Percentiles rank a stretch among this genome's conserved stretches.
phyloP scores from a whole-genome alignment of 2,113 vertebrate genomes.

The Pygoscelis adeliae region DNA sequence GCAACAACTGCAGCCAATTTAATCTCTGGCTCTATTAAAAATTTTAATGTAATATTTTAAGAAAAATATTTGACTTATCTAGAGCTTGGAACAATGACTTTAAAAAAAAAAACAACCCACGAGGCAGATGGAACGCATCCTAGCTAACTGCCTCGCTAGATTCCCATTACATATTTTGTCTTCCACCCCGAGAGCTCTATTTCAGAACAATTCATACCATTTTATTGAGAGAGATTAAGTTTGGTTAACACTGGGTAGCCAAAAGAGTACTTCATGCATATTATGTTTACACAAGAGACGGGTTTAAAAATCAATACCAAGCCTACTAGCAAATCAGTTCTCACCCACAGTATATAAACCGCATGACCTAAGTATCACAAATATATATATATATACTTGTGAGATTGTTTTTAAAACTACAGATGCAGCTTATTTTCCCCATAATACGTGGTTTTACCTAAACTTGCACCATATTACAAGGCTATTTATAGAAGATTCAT shows the following conservation, averaged over 20 bases:
- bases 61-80: conserved; percentile 11
- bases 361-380: background rate
- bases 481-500: background rate
- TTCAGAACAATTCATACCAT: background rate
- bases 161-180: rapidly evolving
- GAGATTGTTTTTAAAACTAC: background rate
- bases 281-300: background rate
- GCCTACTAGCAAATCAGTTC: background rate
- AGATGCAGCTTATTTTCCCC: background rate
- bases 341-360: background rate
- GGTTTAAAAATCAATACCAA: background rate
- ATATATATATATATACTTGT: rapidly evolving
- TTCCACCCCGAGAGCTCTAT: background rate
- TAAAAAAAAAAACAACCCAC: background rate
- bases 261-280: background rate
- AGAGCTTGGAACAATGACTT: background rate
- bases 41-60: background rate
- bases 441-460: rapidly evolving
- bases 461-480: background rate
- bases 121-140: background rate
- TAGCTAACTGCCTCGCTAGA: background rate
- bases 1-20: background rate
- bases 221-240: background rate
- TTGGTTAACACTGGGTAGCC: background rate
- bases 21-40: background rate